A percentile compares a stretch with the other conserved stretches of the same genome.
phyloP scores from a whole-genome alignment of 53 echinoderm and acorn worm genomes.

The Crossaster papposus region DNA sequence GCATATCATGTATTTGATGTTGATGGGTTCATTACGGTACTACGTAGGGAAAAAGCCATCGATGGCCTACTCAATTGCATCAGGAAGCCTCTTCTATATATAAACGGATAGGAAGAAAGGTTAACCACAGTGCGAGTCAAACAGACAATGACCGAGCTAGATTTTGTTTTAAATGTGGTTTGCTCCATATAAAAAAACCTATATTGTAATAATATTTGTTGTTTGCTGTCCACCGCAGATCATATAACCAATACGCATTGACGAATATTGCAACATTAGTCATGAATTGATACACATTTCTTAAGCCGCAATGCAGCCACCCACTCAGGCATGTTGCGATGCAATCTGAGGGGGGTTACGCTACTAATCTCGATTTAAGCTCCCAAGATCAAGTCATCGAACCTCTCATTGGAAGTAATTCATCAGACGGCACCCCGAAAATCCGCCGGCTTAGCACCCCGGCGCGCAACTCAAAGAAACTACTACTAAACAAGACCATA shows the following conservation, averaged over 20 bases:
- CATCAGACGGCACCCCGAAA: background rate
- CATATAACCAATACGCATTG: no score
- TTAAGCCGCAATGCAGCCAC: background rate
- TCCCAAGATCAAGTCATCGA: background rate
- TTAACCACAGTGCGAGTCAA: no score
- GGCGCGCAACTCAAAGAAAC: background rate
- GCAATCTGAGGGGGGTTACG: background rate
- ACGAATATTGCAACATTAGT: background rate
- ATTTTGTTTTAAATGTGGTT: no score
- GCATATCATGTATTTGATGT: constrained; percentile 40
- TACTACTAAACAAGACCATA: background rate
- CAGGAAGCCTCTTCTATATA: background rate
- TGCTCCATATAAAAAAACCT: no score
- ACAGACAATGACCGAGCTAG: no score
- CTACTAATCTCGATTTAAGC: background rate
- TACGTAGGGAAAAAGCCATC: background rate
- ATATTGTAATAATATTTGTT: no score
- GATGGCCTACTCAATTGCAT: background rate
- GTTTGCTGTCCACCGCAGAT: no score
- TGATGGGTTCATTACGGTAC: background rate
- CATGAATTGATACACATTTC: background rate
- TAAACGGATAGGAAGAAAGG: no score
- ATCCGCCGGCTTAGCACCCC: background rate
- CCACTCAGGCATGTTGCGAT: background rate
- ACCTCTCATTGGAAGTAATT: constrained; percentile 30